Conservation (phyloP, 2,113 vertebrate species). For the Strix uralensis region DNA sequence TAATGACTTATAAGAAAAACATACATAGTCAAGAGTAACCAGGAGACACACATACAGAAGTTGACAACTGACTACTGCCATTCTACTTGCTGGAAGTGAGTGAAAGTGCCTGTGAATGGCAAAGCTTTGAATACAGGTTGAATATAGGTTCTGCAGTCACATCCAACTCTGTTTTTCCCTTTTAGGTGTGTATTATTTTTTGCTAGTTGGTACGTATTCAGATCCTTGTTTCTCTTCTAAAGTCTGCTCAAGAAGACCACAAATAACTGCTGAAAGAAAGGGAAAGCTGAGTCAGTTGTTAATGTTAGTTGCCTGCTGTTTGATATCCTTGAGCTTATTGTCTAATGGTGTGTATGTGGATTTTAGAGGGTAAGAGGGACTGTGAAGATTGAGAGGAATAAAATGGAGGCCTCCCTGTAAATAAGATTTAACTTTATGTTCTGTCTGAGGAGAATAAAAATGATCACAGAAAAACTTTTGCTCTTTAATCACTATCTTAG, state of each 20-base stretch:
- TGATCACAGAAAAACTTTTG: neutral
- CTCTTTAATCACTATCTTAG: neutral
- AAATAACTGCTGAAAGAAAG: conserved; percentile 4
- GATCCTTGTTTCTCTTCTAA: neutral
- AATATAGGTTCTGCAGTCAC: neutral
- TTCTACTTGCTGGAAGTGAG: neutral
- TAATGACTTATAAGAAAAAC: neutral
- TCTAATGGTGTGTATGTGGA: neutral
- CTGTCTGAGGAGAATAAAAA: neutral
- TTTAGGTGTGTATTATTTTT: neutral
- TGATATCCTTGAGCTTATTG: neutral
- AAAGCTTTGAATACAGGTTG: neutral
- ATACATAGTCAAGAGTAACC: neutral
- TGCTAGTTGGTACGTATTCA: neutral
- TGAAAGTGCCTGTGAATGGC: neutral
- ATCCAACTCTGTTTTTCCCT: neutral
- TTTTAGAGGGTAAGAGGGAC: neutral
- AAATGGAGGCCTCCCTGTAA: neutral
- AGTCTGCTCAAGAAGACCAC: neutral
- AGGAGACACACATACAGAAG: neutral
- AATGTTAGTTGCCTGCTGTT: neutral
- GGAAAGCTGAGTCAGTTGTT: neutral
- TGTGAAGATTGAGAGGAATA: neutral
- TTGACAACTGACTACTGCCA: neutral
- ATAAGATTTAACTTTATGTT: neutral